Base-by-base conservation (phyloP, 2,797 vertebrate genomes). In the Avahi laniger region DNA sequence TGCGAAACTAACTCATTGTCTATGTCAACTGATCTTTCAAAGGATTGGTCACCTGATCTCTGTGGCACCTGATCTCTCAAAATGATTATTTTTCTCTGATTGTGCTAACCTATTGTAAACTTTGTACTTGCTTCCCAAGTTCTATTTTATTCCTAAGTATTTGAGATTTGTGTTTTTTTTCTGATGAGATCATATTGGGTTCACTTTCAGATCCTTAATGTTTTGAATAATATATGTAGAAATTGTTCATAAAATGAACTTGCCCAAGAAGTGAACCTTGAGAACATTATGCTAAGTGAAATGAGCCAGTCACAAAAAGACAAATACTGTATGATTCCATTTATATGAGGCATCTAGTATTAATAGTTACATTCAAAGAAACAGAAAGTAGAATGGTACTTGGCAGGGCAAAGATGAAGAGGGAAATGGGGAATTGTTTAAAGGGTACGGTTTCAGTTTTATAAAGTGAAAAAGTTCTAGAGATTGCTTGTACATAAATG, bases 231-330 rank as follows among this genome's bases (percentile, higher is more conserved):
- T 26, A 33, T 61, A 75, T 59, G 38, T 57, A 75, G 52, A 79
- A 88, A 95, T 4, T 22, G 26, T 72, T 61, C 54, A 92, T 79
- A 82, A 88, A 93, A 88, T 82, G 73, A 94, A 72, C 57, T 81
- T 89, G 15, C 38, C 48, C 35, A 63, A 2, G 67, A n/a, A 38
- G 75, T 84, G 46, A 50, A 33, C 24, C 54, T 61, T 91, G 50
- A 95, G 59, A 92, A 65, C 15, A 76, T 76, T 73, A 63, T 61
- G 28, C 18, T 85, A 76, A 91, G 38, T 84, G 57, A 89, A 46
- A 65, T 48, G 75, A 57, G 8, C 13, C 50, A 24, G 18, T 76
- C 46, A 82, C 28, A 76, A 57, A 80, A 85, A 33, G 24, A 59
- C 15, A 52, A 20, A 91, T 26, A 30, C 4, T 50, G 4, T 41